Conservation (phyloP, 2,797 vertebrate species). For the Nannoperca obscura region DNA sequence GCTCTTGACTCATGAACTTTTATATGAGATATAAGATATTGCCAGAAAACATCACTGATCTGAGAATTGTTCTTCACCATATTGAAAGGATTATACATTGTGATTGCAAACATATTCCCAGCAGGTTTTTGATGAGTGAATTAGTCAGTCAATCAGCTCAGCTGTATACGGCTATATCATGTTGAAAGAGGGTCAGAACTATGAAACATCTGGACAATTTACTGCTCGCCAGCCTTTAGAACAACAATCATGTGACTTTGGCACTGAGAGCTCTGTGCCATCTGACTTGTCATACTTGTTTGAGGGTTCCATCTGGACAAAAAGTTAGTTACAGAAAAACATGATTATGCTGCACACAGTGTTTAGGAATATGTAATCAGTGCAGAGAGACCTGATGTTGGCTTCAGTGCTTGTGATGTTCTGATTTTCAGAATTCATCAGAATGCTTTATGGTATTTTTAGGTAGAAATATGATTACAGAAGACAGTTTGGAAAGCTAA, state of each 20-base stretch:
- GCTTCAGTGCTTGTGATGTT: conserved; percentile 13
- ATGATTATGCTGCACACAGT: conserved; percentile 49
- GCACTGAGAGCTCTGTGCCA: conserved; percentile 50
- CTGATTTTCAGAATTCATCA: background rate
- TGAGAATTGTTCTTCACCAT: conserved; percentile 41
- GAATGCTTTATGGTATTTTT: background rate
- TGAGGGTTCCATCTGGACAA: conserved; percentile 50
- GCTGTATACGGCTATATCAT: conserved; percentile 72
- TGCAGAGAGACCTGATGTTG: background rate
- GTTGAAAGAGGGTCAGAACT: conserved; percentile 69
- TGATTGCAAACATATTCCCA: conserved; percentile 74
- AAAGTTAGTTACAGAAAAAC: conserved; percentile 39
- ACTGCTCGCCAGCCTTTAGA: conserved; percentile 64
- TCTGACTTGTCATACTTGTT: conserved; percentile 52
- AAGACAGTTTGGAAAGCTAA: conserved; percentile 9
- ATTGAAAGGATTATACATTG: conserved; percentile 67
- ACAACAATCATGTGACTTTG: conserved; percentile 70
- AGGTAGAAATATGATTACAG: background rate
- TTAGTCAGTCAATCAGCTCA: conserved; percentile 76
- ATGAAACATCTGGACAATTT: conserved; percentile 79
- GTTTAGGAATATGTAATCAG: conserved; percentile 54
- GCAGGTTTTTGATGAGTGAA: conserved; percentile 67
- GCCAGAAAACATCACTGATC: conserved; percentile 50
- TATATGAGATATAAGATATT: conserved; percentile 21
- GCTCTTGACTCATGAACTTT: conserved; percentile 39